A percentile compares a stretch with the other conserved stretches of the same genome.
phyloP scores from a whole-genome alignment of 2,797 vertebrate species.

The Pachyuromys duprasi region DNA sequence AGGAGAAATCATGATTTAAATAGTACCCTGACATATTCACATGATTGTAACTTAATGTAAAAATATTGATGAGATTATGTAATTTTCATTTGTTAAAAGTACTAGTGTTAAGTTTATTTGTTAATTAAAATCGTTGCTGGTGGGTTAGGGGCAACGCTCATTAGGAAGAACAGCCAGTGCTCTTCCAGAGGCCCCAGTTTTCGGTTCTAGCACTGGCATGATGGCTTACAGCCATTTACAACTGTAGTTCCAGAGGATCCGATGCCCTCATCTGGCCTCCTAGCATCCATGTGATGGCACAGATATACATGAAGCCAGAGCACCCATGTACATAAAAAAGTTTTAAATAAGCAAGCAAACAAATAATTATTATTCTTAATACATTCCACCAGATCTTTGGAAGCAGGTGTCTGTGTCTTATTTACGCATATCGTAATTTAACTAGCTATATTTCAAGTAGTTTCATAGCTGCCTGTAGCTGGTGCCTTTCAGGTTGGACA shows the following conservation, averaged over 20 bases:
- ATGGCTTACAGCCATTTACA: background rate
- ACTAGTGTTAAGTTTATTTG: background rate
- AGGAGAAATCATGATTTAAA: constrained; percentile 1
- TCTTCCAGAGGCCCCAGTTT: background rate
- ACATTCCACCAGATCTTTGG: background rate
- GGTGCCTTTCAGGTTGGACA: background rate
- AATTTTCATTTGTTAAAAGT: background rate
- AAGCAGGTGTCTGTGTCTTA: background rate
- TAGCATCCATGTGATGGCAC: no score
- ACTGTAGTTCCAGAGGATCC: background rate
- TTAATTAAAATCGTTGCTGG: background rate
- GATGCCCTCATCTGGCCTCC: background rate
- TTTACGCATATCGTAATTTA: background rate
- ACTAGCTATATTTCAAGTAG: background rate
- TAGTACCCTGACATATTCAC: background rate
- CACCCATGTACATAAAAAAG: background rate
- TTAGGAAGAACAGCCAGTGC: background rate
- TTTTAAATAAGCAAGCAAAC: background rate
- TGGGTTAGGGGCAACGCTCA: background rate
- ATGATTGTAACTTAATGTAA: background rate
- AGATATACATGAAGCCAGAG: background rate
- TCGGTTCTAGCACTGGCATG: background rate
- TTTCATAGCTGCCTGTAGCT: background rate
- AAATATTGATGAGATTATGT: background rate
- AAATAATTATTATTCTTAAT: background rate